Evolutionary conservation across 2,888 invertebrate genomes (phyloP).

Genomic region (Morpho deidamia): DNA sequence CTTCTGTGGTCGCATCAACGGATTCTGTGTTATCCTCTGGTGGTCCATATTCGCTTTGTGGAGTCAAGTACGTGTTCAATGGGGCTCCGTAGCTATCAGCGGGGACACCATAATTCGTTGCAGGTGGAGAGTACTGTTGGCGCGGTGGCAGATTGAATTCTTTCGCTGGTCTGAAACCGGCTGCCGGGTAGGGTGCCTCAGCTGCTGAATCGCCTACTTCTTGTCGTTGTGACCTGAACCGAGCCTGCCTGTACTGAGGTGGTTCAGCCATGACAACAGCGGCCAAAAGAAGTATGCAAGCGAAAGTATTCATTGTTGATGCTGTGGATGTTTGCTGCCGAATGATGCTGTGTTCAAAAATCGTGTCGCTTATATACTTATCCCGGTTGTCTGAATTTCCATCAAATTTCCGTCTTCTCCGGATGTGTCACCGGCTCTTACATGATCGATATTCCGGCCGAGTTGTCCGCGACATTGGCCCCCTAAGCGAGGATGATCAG

Average conservation of each 20-base stretch:
- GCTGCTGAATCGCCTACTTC: slow-evolving; percentile 43
- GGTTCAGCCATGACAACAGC: slow-evolving; percentile 57
- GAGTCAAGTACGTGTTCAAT: slow-evolving; percentile 50
- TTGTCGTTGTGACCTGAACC: slow-evolving; percentile 49
- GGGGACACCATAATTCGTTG: slow-evolving; percentile 21
- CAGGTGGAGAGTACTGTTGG: slow-evolving; percentile 45
- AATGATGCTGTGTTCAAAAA: slow-evolving; percentile 55
- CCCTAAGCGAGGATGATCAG: slow-evolving; percentile 55
- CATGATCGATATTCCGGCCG: slow-evolving; percentile 63
- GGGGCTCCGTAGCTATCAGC: slow-evolving; percentile 64
- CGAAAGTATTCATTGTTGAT: slow-evolving; percentile 56
- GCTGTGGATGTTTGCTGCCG: slow-evolving; percentile 47
- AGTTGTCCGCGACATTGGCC: slow-evolving; percentile 68
- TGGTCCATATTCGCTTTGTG: slow-evolving; percentile 50
- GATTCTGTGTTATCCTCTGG: slow-evolving; percentile 28
- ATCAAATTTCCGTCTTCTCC: slow-evolving; percentile 55
- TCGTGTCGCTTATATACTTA: slow-evolving; percentile 53
- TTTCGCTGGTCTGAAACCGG: slow-evolving; percentile 54
- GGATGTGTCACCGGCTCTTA: slow-evolving; percentile 56
- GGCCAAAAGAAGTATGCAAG: slow-evolving; percentile 49
- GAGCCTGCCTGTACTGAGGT: slow-evolving; percentile 45
- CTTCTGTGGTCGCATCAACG: slow-evolving; percentile 21
- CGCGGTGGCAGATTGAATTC: slow-evolving; percentile 59
- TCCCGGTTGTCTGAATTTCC: slow-evolving; percentile 34
- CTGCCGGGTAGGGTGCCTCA: slow-evolving; percentile 56